These are phyloP conservation scores for Rhopalosiphum padi DNA, from an alignment of 1,140 invertebrate species.

Conservation along the genomic window DNA sequence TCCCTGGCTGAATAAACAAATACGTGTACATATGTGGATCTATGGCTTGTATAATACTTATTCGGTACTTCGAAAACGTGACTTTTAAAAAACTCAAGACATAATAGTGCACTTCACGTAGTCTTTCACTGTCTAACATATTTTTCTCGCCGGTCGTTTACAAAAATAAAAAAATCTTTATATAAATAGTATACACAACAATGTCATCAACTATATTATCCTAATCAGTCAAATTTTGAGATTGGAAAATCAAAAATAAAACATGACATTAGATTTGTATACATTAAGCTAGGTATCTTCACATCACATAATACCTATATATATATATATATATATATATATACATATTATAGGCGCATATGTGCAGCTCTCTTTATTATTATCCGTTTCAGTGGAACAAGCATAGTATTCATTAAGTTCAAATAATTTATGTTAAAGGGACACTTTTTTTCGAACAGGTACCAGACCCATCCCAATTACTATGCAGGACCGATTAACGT, in stretches of 20 bases:
- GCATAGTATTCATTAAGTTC: not conserved
- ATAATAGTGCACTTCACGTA: not conserved
- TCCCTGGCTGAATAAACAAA: not conserved
- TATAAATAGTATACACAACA: not conserved
- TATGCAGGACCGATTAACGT: slow-evolving; percentile 17
- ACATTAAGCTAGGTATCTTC: not conserved
- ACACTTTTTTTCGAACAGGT: slow-evolving; percentile 7
- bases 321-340: no score
- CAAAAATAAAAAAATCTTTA: not conserved
- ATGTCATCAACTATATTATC: not conserved
- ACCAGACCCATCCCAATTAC: not conserved
- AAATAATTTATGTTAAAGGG: slow-evolving; percentile 17
- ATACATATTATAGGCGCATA: not conserved
- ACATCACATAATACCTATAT: not conserved
- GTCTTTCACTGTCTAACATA: not conserved
- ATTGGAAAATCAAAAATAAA: not conserved
- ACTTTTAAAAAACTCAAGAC: not conserved
- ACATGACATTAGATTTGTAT: not conserved
- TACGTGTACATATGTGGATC: not conserved
- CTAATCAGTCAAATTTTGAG: not conserved
- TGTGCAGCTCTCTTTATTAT: not conserved
- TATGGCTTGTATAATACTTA: not conserved
- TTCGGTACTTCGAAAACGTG: not conserved
- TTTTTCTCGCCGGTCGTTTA: not conserved
- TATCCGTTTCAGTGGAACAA: not conserved